phyloP scores from a whole-genome alignment of 2,888 invertebrate species.

The Anagyrus pseudococci region DNA sequence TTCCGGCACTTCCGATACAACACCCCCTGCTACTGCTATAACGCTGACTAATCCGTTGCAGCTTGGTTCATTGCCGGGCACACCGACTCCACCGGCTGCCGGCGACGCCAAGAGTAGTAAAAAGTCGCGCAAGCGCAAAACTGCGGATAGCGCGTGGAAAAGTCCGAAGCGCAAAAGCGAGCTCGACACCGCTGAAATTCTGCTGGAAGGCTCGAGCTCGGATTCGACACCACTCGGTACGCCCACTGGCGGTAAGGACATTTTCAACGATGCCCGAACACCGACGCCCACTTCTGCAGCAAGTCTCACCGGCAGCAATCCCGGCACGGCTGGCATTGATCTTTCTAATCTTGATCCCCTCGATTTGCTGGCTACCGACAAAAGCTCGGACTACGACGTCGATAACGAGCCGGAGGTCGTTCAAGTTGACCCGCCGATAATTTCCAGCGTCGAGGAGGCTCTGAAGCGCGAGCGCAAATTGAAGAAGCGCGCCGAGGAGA shows the following conservation, averaged over 20 bases:
- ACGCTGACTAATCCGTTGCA: constrained; percentile 55
- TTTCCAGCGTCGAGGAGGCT: constrained; percentile 68
- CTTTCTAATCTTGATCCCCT: constrained; percentile 70
- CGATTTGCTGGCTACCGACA: constrained; percentile 65
- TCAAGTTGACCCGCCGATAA: constrained; percentile 55
- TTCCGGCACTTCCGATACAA: constrained; percentile 61
- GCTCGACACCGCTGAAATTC: constrained; percentile 62
- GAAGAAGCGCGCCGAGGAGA: constrained; percentile 66
- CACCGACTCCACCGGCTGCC: constrained; percentile 36
- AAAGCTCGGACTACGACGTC: constrained; percentile 69
- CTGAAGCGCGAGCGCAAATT: constrained; percentile 67
- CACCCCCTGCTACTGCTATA: constrained; percentile 48
- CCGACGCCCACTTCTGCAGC: constrained; percentile 63
- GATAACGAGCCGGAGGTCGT: constrained; percentile 65
- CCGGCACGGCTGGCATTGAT: constrained; percentile 62
- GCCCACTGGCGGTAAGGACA: constrained; percentile 62
- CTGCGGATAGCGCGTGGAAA: constrained; percentile 68
- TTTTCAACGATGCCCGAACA: constrained; percentile 61
- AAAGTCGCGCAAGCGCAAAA: constrained; percentile 69
- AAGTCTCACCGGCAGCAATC: constrained; percentile 43
- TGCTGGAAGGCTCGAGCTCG: constrained; percentile 69
- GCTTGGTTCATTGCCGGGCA: constrained; percentile 44
- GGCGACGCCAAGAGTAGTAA: constrained; percentile 60
- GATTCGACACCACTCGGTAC: constrained; percentile 70
- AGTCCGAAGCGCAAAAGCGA: constrained; percentile 70